Base-by-base conservation (phyloP, 2,888 invertebrate species). In the Dasysyrphus albostriatus region DNA sequence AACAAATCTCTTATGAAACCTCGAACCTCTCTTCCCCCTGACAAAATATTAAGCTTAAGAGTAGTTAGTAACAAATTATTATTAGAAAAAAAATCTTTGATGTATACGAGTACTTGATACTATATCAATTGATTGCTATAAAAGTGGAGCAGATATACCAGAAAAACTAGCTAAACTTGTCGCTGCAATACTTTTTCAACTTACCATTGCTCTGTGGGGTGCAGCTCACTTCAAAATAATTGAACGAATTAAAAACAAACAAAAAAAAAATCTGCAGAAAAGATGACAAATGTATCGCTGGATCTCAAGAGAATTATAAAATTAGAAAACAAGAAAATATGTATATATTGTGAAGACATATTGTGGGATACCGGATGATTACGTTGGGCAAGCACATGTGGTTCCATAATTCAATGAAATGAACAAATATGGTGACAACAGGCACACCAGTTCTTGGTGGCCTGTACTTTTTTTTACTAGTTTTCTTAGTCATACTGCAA, bases 321-420 rank as follows among this genome's bases (percentile, higher is more conserved):
- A 14, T 14, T 14, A 39, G 12, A 72, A 63, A 10, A 69, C 2
- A 61, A 29, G 5, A 24, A 56, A 12, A 32, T n/a, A 9, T 7
- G 5, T 7, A n/a, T 59, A 2, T 19, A 7, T n/a, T 6, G 24
- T 34, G 19, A 5, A 24, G 49, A 10, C 39, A 69, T 54, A 3
- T 54, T 39, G 73, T 83, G 83, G 78, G 78, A 56, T 63, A 74
- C 59, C 61, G 73, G 61, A 79, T 70, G 83, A 65, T 83, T 70
- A 65, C 34, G 79, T 70, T 69, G 29, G 47, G 42, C 24, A 58
- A 56, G 39, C 70, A 56, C 73, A 74, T 69, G 61, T 65, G 49
- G 32, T 65, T 83, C 74, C 74, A 79, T 84, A 75, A 84, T 84
- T 83, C 83, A 83, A 63, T 72, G 56, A 16, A 19, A n/a, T 70